These are phyloP conservation scores for Apis dorsata DNA, from an alignment of 1,140 invertebrate species.

Conservation along the genomic window DNA sequence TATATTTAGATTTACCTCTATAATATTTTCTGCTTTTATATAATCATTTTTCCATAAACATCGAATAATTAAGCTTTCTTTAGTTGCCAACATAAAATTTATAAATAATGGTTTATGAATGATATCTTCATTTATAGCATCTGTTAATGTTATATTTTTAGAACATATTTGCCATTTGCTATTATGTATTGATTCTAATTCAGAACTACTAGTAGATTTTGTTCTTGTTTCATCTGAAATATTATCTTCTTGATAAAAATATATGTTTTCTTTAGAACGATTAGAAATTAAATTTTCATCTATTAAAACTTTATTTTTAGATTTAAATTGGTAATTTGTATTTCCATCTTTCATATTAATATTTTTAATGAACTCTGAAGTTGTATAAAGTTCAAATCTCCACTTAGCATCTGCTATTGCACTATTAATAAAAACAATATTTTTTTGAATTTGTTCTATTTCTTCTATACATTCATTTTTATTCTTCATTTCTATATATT, in stretches of 20 bases:
- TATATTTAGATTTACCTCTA: conserved; percentile 66
- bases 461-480: conserved; percentile 36
- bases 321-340: conserved; percentile 4
- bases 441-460: conserved; percentile 55
- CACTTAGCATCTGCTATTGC: conserved; percentile 68
- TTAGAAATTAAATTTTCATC: conserved; percentile 54
- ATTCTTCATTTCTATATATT: conserved; percentile 52
- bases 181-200: conserved; percentile 56
- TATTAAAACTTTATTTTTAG: conserved; percentile 9
- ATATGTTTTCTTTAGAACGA: conserved; percentile 46
- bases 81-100: conserved; percentile 72
- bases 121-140: conserved; percentile 36
- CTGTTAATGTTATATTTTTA: conserved; percentile 18
- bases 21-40: conserved; percentile 68
- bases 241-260: conserved; percentile 65
- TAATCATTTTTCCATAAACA: conserved; percentile 74
- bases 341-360: conserved; percentile 33
- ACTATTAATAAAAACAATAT: conserved; percentile 53
- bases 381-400: conserved; percentile 70
- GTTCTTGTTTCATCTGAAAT: conserved; percentile 64
- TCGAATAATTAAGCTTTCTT: conserved; percentile 70
- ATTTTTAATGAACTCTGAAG: conserved; percentile 61
- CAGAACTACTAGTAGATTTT: conserved; percentile 69
- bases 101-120: conserved; percentile 61
- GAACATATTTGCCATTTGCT: conserved; percentile 56